These are phyloP conservation scores for Neolamprologus falcicula DNA, from an alignment of 2,113 vertebrate species.

Conservation along the genomic window DNA sequence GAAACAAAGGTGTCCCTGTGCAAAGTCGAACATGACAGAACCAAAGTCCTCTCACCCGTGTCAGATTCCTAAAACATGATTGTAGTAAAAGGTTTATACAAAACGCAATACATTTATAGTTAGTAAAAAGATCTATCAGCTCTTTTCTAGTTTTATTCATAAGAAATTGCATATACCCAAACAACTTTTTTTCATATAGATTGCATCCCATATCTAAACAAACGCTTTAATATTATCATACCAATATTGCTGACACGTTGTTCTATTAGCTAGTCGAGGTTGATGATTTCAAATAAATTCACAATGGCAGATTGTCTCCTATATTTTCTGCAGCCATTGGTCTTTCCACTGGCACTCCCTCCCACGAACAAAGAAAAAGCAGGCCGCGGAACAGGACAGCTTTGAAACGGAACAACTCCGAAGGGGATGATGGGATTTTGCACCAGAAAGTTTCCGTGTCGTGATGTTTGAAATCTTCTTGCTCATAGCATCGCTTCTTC, in stretches of 20 bases:
- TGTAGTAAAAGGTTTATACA: constrained; percentile 78
- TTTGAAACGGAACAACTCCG: constrained; percentile 20
- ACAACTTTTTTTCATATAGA: constrained; percentile 52
- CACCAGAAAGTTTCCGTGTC: constrained; percentile 89
- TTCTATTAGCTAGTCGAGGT: constrained; percentile 50
- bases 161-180: constrained; percentile 82
- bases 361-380: constrained; percentile 7
- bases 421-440: constrained; percentile 72
- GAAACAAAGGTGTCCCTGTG: constrained; percentile 81
- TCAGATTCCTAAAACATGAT: constrained; percentile 66
- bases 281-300: constrained; percentile 45
- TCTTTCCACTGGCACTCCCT: background rate
- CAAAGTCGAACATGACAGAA: constrained; percentile 66
- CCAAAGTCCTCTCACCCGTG: constrained; percentile 55
- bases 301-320: constrained; percentile 70
- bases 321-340: constrained; percentile 42
- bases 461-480: constrained; percentile 80
- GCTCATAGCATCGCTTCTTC: constrained; percentile 73
- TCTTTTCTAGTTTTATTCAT: constrained; percentile 63
- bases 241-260: constrained; percentile 72
- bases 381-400: background rate
- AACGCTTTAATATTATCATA: constrained; percentile 58
- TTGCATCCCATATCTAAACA: constrained; percentile 71
- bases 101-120: constrained; percentile 69
- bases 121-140: constrained; percentile 73